Conservation (phyloP, 2,797 vertebrate species). For the Tiaroga cobitis region DNA sequence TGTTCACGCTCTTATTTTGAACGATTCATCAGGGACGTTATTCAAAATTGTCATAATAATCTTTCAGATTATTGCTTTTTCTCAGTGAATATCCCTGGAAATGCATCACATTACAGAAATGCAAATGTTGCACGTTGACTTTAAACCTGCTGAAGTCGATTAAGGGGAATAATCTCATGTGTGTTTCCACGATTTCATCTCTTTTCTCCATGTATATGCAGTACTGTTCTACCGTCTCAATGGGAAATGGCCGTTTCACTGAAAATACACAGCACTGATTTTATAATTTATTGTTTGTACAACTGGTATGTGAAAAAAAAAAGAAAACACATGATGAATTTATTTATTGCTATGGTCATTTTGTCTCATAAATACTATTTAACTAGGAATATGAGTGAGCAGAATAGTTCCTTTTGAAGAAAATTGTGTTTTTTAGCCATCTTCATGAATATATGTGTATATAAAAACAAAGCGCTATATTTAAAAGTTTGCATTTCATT, state of each 20-base stretch:
- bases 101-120: too few species aligned
- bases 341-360: conserved; percentile 93
- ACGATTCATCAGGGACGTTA: neutral
- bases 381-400: conserved; percentile 88
- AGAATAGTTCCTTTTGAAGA: conserved; percentile 86
- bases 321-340: conserved; percentile 84
- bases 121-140: neutral
- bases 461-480: conserved; percentile 81
- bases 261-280: conserved; percentile 93
- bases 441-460: conserved; percentile 82
- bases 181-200: neutral
- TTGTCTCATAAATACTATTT: conserved; percentile 88
- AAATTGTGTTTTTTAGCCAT: conserved; percentile 79
- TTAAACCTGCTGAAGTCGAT: neutral
- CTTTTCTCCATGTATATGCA: neutral
- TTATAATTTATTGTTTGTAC: conserved; percentile 99
- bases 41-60: neutral
- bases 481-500: conserved; percentile 65
- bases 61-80: neutral
- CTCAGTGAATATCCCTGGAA: too few species aligned
- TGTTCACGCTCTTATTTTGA: neutral
- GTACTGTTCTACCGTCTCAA: conserved; percentile 1
- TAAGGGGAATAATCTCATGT: too few species aligned
- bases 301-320: conserved; percentile 91
- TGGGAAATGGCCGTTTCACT: conserved; percentile 39